Percentiles rank a stretch among this genome's conserved stretches.
Conservation (phyloP, 1,140 invertebrate genomes). For the Notospermus geniculatus region DNA sequence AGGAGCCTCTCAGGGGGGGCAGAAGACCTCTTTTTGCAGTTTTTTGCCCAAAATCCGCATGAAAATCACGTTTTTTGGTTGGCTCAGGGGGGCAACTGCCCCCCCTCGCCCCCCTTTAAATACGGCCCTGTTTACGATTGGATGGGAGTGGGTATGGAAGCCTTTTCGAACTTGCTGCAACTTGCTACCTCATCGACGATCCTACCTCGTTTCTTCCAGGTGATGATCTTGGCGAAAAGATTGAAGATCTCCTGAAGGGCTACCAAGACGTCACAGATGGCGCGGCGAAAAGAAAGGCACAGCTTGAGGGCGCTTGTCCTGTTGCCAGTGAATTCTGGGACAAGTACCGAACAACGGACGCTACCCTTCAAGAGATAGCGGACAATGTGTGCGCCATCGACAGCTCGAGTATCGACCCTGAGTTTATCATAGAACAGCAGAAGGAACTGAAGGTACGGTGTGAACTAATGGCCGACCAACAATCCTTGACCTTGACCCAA, state of each 20-base stretch:
- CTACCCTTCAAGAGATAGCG: slow-evolving; percentile 81
- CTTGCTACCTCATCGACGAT: too few species aligned
- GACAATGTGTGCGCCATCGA: slow-evolving; percentile 86
- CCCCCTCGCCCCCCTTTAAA: too few species aligned
- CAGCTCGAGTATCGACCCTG: slow-evolving; percentile 76
- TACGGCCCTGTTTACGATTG: too few species aligned
- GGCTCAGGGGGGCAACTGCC: too few species aligned
- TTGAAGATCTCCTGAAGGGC: slow-evolving; percentile 86
- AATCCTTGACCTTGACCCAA: too few species aligned
- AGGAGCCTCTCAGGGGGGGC: too few species aligned
- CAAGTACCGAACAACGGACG: slow-evolving; percentile 86
- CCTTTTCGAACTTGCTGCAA: too few species aligned
- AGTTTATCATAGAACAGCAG: slow-evolving; percentile 84
- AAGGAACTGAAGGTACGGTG: slow-evolving; percentile 72
- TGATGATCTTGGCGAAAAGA: slow-evolving; percentile 84
- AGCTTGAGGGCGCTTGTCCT: slow-evolving; percentile 79
- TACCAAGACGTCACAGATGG: slow-evolving; percentile 88
- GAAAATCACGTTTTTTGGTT: too few species aligned
- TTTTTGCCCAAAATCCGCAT: too few species aligned
- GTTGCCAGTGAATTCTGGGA: slow-evolving; percentile 93
- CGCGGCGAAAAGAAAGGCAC: slow-evolving; percentile 75
- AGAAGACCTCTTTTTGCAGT: too few species aligned
- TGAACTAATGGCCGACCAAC: too few species aligned
- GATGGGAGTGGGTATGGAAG: too few species aligned
- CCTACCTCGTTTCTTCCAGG: slow-evolving; percentile 27